Base-by-base conservation (phyloP, 92 coral and sea anemone species). In the Zoanthus solanderi region DNA sequence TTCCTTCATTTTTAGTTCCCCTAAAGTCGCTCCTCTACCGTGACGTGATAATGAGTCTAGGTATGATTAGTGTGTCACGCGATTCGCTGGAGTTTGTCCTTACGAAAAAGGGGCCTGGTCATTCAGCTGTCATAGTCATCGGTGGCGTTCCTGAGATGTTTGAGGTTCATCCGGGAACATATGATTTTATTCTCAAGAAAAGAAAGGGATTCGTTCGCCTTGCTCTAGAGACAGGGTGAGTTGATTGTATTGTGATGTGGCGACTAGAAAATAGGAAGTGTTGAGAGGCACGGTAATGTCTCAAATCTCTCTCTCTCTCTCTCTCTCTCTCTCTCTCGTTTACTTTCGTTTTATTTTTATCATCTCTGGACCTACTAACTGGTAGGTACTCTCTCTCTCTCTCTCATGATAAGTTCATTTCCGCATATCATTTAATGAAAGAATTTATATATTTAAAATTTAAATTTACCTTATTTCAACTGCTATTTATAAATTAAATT, bases 141-240 rank as follows among this genome's bases (percentile, higher is more conserved):
- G 98, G 98, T 2, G 95, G 95, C 47, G 90, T 94, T 16, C 96
- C 93, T 32, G 95, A 90, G 58, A 86, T 94, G 18, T 75, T 76
- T 71, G 93, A 89, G 66, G 75, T 84, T 11, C 93, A 89, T 16
- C 91, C 86, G 73, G 94, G 93, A 76, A 78, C 88, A 72, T 96
- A 96, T 78, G 88, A 87, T 42, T 86, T 96, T 53, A 92, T 91
- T 30, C 82, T 96, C 65, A 90, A 92, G 83, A 88, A 89, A 17
- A 91, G 98, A 28, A 96, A 96, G 52, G 98, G 98, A 79, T 96
- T 96, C 81, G 80, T 92, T 29, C 93, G 90, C 83, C 91, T 96
- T 66, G 98, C 98, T 17, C 87, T 96, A 45, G 93, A 94, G 71
- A 94, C 96, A 30, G 98, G 98, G 98, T 96, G 71, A 68, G 93